These are phyloP conservation scores for Gallinago stenura DNA, from an alignment of 2,797 vertebrate species.

Conservation along the genomic window DNA sequence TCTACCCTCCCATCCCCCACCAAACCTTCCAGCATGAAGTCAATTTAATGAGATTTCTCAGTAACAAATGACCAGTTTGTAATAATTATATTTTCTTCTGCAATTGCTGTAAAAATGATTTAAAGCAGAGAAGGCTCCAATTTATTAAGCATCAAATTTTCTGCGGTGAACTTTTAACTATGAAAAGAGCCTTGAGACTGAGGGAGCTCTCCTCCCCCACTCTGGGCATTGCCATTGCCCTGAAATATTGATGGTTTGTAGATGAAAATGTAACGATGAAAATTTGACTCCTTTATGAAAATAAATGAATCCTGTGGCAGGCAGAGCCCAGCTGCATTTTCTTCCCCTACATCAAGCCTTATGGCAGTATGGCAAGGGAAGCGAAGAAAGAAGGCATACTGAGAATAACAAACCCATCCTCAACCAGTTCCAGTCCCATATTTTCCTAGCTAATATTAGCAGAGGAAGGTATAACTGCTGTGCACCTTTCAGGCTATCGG, in stretches of 20 bases:
- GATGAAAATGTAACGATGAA: slow-evolving; percentile 14
- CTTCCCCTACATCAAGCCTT: background rate
- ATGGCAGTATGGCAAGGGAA: background rate
- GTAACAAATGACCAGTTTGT: slow-evolving; percentile 82
- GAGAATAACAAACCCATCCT: background rate
- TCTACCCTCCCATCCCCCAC: slow-evolving; percentile 39
- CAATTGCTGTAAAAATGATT: slow-evolving; percentile 78
- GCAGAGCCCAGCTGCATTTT: background rate
- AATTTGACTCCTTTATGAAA: slow-evolving; percentile 64
- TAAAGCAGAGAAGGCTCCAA: slow-evolving; percentile 77
- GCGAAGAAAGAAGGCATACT: background rate
- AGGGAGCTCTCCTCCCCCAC: slow-evolving; percentile 48
- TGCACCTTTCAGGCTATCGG: fast-evolving
- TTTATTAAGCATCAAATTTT: slow-evolving; percentile 83
- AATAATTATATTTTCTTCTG: slow-evolving; percentile 82
- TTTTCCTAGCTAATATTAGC: background rate
- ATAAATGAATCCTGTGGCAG: slow-evolving; percentile 27
- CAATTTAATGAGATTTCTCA: slow-evolving; percentile 82
- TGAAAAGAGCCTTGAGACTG: background rate
- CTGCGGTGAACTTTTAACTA: slow-evolving; percentile 72
- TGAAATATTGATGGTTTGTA: slow-evolving; percentile 65
- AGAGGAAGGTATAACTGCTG: background rate
- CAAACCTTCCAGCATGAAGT: slow-evolving; percentile 65
- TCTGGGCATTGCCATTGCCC: slow-evolving; percentile 47
- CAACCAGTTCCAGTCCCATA: background rate